phyloP scores from a whole-genome alignment of 2,797 vertebrate species.

The Cuniculus paca region DNA sequence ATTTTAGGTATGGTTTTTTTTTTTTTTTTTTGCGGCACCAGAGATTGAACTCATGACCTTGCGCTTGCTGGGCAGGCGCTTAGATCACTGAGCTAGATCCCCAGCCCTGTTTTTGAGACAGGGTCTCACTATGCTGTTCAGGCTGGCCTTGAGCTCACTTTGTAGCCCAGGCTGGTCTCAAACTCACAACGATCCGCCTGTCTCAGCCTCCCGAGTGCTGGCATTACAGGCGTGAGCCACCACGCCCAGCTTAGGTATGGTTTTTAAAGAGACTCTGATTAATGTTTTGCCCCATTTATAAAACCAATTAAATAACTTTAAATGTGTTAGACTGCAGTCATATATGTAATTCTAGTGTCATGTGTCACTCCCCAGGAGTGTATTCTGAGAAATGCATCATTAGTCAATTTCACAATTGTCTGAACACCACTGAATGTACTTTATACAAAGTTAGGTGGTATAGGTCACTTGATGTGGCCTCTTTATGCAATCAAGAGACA shows the following conservation, averaged over 20 bases:
- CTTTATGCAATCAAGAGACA: neutral
- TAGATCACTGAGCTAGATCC: no score
- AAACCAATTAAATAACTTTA: neutral
- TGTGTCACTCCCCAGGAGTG: neutral
- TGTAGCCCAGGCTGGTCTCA: no score
- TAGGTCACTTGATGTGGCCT: neutral
- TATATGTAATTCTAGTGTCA: neutral
- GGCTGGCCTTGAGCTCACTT: no score
- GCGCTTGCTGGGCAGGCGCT: no score
- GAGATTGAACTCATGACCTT: no score
- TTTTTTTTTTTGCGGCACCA: no score
- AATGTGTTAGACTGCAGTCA: neutral
- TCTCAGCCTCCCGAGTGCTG: no score
- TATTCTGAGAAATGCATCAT: neutral
- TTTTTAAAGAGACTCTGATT: conserved; percentile 31
- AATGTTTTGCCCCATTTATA: conserved; percentile 17
- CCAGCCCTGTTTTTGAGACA: no score
- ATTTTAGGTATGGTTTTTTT: neutral
- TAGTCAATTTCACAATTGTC: neutral
- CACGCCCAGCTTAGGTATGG: neutral
- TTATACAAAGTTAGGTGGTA: neutral
- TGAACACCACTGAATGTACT: neutral
- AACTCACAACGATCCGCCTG: no score
- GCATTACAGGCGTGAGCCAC: no score
- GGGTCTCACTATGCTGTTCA: no score